Percentiles rank a stretch among this genome's conserved stretches.
These are phyloP conservation scores for Sebastes vulpes DNA, from an alignment of 2,797 vertebrate genomes.

Conservation along the genomic window DNA sequence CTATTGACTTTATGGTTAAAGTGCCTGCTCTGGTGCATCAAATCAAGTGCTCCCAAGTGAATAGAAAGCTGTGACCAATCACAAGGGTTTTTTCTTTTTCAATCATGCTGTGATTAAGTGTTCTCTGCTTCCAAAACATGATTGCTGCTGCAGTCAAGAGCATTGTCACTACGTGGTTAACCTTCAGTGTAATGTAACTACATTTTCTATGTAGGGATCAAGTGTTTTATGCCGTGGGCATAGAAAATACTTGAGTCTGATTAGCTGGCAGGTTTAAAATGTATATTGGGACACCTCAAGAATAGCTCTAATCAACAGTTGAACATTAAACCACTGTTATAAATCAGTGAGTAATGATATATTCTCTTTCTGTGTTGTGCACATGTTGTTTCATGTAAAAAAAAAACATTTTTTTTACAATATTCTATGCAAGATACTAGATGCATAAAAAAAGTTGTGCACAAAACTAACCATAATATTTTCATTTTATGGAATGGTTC, in stretches of 20 bases:
- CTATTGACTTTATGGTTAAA: background rate
- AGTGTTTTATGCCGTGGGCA: background rate
- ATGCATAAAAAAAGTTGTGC: background rate
- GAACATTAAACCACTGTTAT: background rate
- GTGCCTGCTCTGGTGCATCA: background rate
- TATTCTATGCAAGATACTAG: background rate
- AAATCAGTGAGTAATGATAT: slow-evolving; percentile 2
- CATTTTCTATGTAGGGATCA: background rate
- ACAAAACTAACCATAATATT: background rate
- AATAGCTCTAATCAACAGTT: background rate
- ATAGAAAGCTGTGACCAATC: slow-evolving; percentile 6
- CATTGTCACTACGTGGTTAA: background rate
- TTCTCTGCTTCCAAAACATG: slow-evolving; percentile 2
- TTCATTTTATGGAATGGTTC: background rate
- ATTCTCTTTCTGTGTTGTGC: background rate
- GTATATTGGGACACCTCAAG: background rate
- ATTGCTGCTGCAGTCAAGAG: background rate
- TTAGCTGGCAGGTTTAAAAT: slow-evolving; percentile 5
- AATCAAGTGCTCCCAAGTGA: slow-evolving; percentile 2
- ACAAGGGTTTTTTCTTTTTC: background rate
- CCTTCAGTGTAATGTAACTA: background rate
- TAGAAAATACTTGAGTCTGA: background rate
- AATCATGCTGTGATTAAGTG: background rate
- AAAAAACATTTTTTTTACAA: background rate
- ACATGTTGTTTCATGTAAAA: background rate